A percentile compares a stretch with the other conserved stretches of the same genome.
phyloP scores from a whole-genome alignment of 2,888 invertebrate species.

The Asteroscopus sphinx region DNA sequence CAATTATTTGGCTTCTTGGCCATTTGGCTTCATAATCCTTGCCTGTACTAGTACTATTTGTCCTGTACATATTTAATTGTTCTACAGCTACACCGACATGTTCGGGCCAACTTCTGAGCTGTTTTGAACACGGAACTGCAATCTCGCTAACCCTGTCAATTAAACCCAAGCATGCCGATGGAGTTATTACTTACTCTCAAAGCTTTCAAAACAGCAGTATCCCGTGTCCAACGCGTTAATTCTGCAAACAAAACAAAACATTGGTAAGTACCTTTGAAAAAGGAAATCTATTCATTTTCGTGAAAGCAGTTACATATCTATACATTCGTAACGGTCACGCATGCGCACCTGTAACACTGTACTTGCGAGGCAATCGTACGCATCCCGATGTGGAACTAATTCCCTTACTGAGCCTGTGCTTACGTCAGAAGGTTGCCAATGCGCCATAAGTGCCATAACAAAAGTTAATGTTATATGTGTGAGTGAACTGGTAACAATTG shows the following conservation, averaged over 20 bases:
- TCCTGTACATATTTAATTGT: too few species aligned
- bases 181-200: constrained; percentile 22
- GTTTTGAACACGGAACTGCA: not conserved
- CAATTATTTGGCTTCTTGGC: too few species aligned
- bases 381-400: constrained; percentile 59
- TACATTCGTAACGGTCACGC: constrained; percentile 67
- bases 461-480: too few species aligned
- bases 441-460: not conserved
- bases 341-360: constrained; percentile 60
- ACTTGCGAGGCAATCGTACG: constrained; percentile 63
- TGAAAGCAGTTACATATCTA: constrained; percentile 66
- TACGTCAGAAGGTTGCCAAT: constrained; percentile 32
- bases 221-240: constrained; percentile 17
- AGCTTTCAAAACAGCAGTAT: constrained; percentile 9
- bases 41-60: too few species aligned
- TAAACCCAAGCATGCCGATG: not conserved
- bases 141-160: not conserved
- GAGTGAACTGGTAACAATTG: constrained; percentile 22
- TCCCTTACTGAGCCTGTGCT: constrained; percentile 26
- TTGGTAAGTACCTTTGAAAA: constrained; percentile 31
- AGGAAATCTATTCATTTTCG: constrained; percentile 56
- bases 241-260: constrained; percentile 55
- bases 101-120: too few species aligned
- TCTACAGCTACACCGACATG: too few species aligned
- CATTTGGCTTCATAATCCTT: too few species aligned